Evolutionary conservation across 2,888 invertebrate genomes (phyloP).

Genomic region (Hirtodrosophila trivittata): DNA sequence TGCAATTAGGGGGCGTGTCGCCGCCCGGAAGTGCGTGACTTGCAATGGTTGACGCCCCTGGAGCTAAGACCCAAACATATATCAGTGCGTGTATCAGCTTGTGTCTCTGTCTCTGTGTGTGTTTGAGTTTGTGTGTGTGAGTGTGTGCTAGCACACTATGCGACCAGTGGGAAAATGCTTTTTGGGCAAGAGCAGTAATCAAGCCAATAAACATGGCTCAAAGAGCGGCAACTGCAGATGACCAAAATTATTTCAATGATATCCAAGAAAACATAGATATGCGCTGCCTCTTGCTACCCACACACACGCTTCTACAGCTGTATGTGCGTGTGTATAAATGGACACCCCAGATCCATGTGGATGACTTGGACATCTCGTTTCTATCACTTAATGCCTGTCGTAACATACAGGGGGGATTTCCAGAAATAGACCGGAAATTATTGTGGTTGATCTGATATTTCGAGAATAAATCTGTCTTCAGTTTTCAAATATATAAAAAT

Average conservation of each 20-base stretch:
- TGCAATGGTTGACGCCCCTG: slow-evolving; percentile 52
- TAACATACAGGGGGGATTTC: slow-evolving; percentile 32
- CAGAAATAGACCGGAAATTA: slow-evolving; percentile 62
- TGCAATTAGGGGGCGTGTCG: slow-evolving; percentile 68
- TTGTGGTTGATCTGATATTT: slow-evolving; percentile 28
- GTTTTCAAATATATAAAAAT: too few relatives aligned
- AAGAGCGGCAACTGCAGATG: slow-evolving; percentile 49
- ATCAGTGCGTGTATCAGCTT: not conserved
- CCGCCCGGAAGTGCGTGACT: slow-evolving; percentile 72
- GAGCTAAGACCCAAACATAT: not conserved
- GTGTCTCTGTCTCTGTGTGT: slow-evolving; percentile 9
- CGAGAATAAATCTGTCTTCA: not conserved
- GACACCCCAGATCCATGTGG: not conserved
- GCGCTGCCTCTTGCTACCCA: slow-evolving; percentile 19
- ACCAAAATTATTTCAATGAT: slow-evolving; percentile 35
- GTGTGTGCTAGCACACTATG: too few relatives aligned
- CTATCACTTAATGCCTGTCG: slow-evolving; percentile 46
- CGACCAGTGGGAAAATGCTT: slow-evolving; percentile 20
- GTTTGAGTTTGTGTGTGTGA: slow-evolving; percentile 3
- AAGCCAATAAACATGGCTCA: slow-evolving; percentile 59
- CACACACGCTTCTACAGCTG: not conserved
- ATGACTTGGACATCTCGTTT: slow-evolving; percentile 10
- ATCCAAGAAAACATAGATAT: slow-evolving; percentile 26
- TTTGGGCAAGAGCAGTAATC: slow-evolving; percentile 38
- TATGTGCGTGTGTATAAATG: not conserved